A percentile compares a stretch with the other conserved stretches of the same genome.
Conservation (phyloP, 2,888 invertebrate species). For the Apamea anceps region DNA sequence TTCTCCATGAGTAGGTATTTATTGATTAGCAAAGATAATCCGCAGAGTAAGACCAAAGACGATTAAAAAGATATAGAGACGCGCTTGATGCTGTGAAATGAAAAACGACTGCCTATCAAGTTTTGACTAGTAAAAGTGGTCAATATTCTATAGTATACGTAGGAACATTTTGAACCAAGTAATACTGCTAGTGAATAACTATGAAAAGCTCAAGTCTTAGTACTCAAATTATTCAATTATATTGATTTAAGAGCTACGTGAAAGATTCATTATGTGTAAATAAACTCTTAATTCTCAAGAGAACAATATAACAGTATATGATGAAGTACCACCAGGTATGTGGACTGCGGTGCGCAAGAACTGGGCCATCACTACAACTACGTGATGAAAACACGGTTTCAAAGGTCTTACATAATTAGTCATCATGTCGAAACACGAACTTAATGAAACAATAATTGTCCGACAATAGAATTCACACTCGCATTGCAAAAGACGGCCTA, state of each 20-base stretch:
- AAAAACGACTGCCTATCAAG: neutral
- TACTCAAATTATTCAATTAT: neutral
- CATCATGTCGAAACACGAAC: constrained; percentile 62
- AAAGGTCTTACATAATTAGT: constrained; percentile 65
- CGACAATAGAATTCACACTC: constrained; percentile 78
- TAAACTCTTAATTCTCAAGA: constrained; percentile 26
- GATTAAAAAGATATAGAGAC: neutral
- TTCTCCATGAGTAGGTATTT: neutral
- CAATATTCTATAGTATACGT: neutral
- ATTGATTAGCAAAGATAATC: neutral
- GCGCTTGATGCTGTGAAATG: neutral
- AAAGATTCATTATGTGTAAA: constrained; percentile 6
- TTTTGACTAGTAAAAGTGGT: neutral
- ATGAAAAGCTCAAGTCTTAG: neutral
- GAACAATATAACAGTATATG: constrained; percentile 13
- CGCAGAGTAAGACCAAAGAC: neutral
- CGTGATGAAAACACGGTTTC: constrained; percentile 48
- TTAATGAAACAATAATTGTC: constrained; percentile 70
- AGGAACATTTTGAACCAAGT: neutral
- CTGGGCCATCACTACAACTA: constrained; percentile 43
- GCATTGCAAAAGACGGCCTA: constrained; percentile 75
- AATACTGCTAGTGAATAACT: neutral
- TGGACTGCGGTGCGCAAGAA: constrained; percentile 30
- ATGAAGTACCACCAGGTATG: constrained; percentile 14
- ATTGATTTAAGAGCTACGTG: neutral